Evolutionary conservation across 2,113 vertebrate species (phyloP).

Genomic region (Brachyhypopomus occidentalis): DNA sequence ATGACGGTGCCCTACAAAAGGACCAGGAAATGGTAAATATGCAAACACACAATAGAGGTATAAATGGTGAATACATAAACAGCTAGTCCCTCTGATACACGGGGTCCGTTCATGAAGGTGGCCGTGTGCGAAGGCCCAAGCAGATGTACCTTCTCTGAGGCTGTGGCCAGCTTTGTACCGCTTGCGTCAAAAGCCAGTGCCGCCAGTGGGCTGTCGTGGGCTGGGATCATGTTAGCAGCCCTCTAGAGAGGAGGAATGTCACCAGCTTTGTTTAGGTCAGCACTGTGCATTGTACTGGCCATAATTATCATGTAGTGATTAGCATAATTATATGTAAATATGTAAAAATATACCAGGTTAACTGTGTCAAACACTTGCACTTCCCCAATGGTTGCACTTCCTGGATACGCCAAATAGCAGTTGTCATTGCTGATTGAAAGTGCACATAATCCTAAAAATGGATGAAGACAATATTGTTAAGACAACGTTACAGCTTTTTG

Average conservation of each 20-base stretch:
- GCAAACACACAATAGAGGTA: not conserved
- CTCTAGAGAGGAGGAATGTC: slow-evolving; percentile 74
- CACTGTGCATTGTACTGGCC: not conserved
- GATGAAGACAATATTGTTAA: not conserved
- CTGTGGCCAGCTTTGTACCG: slow-evolving; percentile 94
- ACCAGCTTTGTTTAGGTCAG: not conserved
- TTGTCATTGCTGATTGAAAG: slow-evolving; percentile 98
- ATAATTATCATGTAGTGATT: not conserved
- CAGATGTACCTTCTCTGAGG: slow-evolving; percentile 90
- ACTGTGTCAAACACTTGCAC: slow-evolving; percentile 98
- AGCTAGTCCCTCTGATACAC: not conserved
- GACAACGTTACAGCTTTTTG: not conserved
- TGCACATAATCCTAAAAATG: slow-evolving; percentile 78
- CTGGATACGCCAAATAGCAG: slow-evolving; percentile 96
- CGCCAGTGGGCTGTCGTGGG: slow-evolving; percentile 95
- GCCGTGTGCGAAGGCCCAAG: not conserved
- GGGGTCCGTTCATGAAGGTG: not conserved
- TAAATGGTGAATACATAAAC: not conserved
- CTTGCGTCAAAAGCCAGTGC: slow-evolving; percentile 94
- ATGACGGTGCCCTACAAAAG: slow-evolving; percentile 91
- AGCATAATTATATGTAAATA: too few relatives aligned
- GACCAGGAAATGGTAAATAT: not conserved
- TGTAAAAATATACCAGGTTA: slow-evolving; percentile 83
- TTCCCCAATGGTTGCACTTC: slow-evolving; percentile 95
- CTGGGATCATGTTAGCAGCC: slow-evolving; percentile 98